Base-by-base conservation (phyloP, 2,797 vertebrate species). In the Anolis apletophallus region DNA sequence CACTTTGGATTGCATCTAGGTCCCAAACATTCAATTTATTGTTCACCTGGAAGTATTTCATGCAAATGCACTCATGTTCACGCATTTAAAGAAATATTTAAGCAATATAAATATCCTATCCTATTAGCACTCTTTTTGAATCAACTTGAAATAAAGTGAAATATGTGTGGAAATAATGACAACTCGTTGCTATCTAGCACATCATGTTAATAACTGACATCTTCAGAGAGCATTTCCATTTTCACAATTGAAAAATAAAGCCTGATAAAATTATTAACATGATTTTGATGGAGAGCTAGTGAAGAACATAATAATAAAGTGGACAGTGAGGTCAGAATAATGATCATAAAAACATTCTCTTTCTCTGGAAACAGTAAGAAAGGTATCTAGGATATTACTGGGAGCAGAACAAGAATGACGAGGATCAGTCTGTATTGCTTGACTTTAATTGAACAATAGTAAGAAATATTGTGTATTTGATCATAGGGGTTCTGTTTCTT, bases 41-140 rank as follows among this genome's bases (percentile, higher is more conserved):
- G 57, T 93, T 61, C 9, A 50, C 1, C 90, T 13, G 75, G 55
- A 89, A 87, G 81, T 55, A 79, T 32, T 83, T 81, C 80, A 73
- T 73, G 4, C 19, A 86, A 88, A 89, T 80, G 19, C 11, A 40
- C 16, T 32, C 55, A n/a, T 71, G 68, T 67, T 83, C 80, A 79
- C 46, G 67, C 3, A n/a, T 76, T 89, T 89, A 75, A 82, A 1
- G 17, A 59, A 88, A 75, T 54, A 64, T 5, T 1, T 79, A 46
- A 84, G 85, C 26, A 3, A 76, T 82, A 82, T 82, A 1, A 85
- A 77, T 72, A 40, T 85, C 50, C 7, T 76, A 81, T 40, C 3
- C 1, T 6, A 1, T 1, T 54, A 89, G 3, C 78, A 34, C 2
- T 83, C 88, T 85, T 29, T 0, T 68, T 81, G 81, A 13, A 0